Base-by-base conservation (phyloP, 2,113 vertebrate species). In the Aleadryas rufinucha region DNA sequence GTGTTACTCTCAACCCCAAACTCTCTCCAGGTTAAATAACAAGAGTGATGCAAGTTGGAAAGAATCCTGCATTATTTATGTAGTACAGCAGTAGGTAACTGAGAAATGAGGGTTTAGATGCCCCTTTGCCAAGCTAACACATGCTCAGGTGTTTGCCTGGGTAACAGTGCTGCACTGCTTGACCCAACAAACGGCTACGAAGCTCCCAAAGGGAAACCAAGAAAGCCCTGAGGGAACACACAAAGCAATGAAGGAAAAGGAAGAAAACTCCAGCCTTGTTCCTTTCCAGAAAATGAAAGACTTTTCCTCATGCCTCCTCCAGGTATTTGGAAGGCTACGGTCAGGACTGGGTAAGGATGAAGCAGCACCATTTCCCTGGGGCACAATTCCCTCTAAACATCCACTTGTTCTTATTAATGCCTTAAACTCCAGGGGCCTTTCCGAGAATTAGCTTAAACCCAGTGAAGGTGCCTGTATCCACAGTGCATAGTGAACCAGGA, bases 401-500 rank as follows among this genome's bases (percentile, higher is more conserved):
- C 39, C 13, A 5, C 26, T 60, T 74, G 59, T 41, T 35, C 30
- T n/a, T 63, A 6, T 44, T 56, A 72, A 30, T 31, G 53, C 37
- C 61, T n/a, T 16, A 23, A 72, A 76, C 21, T 47, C 27, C 17
- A 54, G 39, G 16, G 35, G 65, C 33, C 49, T 71, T 71, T 92
- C 37, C 56, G 33, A 30, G 68, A 84, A 47, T 20, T 30, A 64
- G 26, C 24, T 56, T 28, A n/a, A 75, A 81, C 45, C 20, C 47
- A 72, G 59, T 3, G 42, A 63, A 60, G 28, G 60, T 56, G 64
- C 27, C 44, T 66, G 6, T 13, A 53, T 4, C 24, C 1, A 1
- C 2, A 2, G 52, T 8, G 11, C 26, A 30, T 0, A 2, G 24
- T 45, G 52, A 81, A 42, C 35, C 11, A 31, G 24, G 44, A 54